Base-by-base conservation (phyloP, 2,113 vertebrate genomes). In the Tenebrosternarchus preto region DNA sequence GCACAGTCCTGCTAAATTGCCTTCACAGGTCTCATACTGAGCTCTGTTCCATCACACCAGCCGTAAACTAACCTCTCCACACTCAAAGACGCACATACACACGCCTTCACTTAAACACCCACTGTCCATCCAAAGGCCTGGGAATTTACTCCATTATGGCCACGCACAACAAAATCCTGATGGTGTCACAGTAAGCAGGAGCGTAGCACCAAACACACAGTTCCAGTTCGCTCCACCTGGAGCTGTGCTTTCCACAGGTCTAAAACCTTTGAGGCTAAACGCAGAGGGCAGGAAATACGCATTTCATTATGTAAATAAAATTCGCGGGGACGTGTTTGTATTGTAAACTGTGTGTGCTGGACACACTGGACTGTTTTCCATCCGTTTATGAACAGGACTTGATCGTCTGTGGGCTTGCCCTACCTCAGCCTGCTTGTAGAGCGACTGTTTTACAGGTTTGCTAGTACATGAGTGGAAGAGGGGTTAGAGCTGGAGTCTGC, bases 21-120 rank as follows among this genome's bases (percentile, higher is more conserved):
- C 43, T 50, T 50, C 67, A 82, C 20, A 72, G 53, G 56, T 77
- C 31, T 4, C 55, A 74, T 27, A 74, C 81, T 64, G 57, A 63
- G 74, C 43, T 53, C 20, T 77, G 73, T 59, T 83, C 25, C 3
- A 64, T 70, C 73, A 70, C 3, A 74, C 43, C 78, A 67, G 36
- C 60, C 60, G 29, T 73, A 71, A 56, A 29, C 22, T 61, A 43
- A 61, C 24, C 73, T 60, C 27, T 19, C 7, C 60, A 73, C 67
- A 75, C 69, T 27, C 17, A 70, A 19, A 60, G 17, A 64, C 57
- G 46, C 67, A 46, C 53, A 59, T 53, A 78, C 53, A 39, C 64
- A 78, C 50, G 22, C 76, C 57, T 29, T 57, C 74, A 53, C 60
- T 66, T 22, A 55, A 33, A 61, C 31, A 76, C 57, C 63, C 73